Percentiles rank a stretch among this genome's conserved stretches.
Evolutionary conservation across 1,140 invertebrate genomes (phyloP).

Genomic region (Nautilus pompilius): DNA sequence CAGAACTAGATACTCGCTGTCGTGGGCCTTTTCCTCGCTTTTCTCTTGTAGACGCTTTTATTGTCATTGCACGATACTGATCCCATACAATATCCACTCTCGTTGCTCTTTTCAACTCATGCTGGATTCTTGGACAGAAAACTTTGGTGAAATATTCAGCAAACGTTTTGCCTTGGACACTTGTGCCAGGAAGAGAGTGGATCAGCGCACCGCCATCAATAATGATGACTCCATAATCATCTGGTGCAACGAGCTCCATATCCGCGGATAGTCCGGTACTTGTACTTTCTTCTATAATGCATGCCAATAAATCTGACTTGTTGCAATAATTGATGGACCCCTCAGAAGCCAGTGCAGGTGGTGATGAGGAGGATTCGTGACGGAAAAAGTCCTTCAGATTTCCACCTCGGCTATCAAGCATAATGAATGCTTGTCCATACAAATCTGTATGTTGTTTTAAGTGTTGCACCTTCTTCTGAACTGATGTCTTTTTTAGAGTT

Average conservation of each 20-base stretch:
- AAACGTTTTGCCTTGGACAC: neutral
- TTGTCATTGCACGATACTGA: neutral
- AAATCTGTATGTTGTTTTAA: no score
- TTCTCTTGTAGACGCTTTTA: no score
- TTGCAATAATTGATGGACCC: neutral
- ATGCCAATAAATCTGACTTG: neutral
- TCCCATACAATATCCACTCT: neutral
- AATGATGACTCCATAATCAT: neutral
- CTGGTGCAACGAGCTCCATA: neutral
- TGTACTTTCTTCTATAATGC: neutral
- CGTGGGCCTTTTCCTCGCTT: conserved; percentile 2
- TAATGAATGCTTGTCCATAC: no score
- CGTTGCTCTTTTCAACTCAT: neutral
- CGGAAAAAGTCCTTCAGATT: no score
- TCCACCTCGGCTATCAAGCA: no score
- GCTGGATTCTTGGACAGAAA: conserved; percentile 1
- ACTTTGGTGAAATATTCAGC: neutral
- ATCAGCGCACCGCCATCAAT: no score
- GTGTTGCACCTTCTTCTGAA: no score
- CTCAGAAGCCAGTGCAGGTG: no score
- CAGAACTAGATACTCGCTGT: neutral
- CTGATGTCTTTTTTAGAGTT: neutral
- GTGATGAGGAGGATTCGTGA: no score
- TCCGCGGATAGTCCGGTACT: neutral
- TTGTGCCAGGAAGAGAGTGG: no score